phyloP scores from a whole-genome alignment of 1,140 invertebrate species.

The Dysdera silvatica region DNA sequence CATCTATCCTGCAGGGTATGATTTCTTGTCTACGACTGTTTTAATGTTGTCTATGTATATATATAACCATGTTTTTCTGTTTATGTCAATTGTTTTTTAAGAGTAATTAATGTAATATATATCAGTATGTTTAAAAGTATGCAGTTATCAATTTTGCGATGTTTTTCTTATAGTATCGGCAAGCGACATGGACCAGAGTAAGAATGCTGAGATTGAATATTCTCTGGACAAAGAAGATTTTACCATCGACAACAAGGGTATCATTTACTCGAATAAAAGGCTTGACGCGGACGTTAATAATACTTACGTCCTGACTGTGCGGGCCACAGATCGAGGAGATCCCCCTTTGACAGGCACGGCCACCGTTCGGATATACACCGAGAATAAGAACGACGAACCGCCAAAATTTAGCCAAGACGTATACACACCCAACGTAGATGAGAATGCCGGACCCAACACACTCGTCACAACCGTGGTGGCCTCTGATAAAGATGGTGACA shows the following conservation, averaged over 20 bases:
- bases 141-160: too few relatives aligned
- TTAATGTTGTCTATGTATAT: not conserved
- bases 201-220: constrained; percentile 89
- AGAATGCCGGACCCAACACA: constrained; percentile 78
- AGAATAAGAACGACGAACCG: constrained; percentile 93
- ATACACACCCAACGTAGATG: constrained; percentile 89
- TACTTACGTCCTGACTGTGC: constrained; percentile 83
- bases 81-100: too few relatives aligned
- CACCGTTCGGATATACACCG: constrained; percentile 85
- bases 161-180: constrained; percentile 62
- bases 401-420: constrained; percentile 92
- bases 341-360: constrained; percentile 82
- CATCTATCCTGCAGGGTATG: constrained; percentile 59
- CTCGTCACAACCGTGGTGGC: constrained; percentile 87
- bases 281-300: constrained; percentile 90
- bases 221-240: constrained; percentile 86
- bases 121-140: too few relatives aligned
- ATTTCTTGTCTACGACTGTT: not conserved
- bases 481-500: constrained; percentile 89
- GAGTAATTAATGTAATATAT: too few relatives aligned
- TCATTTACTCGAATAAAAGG: constrained; percentile 85
- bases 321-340: constrained; percentile 82
- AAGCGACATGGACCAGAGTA: constrained; percentile 82
- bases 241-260: constrained; percentile 78
- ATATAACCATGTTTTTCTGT: too few relatives aligned